Evolutionary conservation across 2,797 vertebrate genomes (phyloP).

Genomic region (Epinephelus coioides): DNA sequence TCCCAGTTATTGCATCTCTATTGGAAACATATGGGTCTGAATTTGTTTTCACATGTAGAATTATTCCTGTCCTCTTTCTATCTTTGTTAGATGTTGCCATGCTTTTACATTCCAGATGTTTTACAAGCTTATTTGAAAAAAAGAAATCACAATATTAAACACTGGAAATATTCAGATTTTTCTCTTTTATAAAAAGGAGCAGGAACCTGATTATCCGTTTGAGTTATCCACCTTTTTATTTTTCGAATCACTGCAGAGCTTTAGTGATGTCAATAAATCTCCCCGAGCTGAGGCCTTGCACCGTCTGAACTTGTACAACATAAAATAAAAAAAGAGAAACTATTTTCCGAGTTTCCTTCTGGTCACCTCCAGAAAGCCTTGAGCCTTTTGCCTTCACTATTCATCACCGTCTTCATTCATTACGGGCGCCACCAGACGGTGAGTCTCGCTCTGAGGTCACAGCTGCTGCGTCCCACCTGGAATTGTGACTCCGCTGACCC

Average conservation of each 20-base stretch:
- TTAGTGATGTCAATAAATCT: conserved; percentile 16
- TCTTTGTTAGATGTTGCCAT: background rate
- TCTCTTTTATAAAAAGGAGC: background rate
- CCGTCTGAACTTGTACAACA: conserved; percentile 9
- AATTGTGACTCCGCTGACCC: conserved; percentile 64
- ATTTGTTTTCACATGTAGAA: conserved; percentile 6
- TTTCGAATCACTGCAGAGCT: conserved; percentile 4
- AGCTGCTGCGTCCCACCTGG: conserved; percentile 77
- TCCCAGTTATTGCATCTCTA: conserved; percentile 7
- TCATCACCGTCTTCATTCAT: conserved; percentile 80
- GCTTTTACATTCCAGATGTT: background rate
- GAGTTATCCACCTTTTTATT: background rate
- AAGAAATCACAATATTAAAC: background rate
- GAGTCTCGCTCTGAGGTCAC: conserved; percentile 75
- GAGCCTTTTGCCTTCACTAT: conserved; percentile 69
- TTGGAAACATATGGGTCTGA: background rate
- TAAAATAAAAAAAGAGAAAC: conserved; percentile 21
- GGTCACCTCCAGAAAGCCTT: conserved; percentile 67
- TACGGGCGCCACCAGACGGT: conserved; percentile 53
- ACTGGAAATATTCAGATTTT: background rate
- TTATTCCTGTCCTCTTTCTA: background rate
- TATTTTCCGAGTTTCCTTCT: conserved; percentile 47
- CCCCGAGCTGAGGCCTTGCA: conserved; percentile 1
- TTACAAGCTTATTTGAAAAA: background rate
- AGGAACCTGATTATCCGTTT: background rate